Percentiles rank a stretch among this genome's conserved stretches.
phyloP scores from a whole-genome alignment of 1,140 invertebrate species.

The Drosophila seguyi region DNA sequence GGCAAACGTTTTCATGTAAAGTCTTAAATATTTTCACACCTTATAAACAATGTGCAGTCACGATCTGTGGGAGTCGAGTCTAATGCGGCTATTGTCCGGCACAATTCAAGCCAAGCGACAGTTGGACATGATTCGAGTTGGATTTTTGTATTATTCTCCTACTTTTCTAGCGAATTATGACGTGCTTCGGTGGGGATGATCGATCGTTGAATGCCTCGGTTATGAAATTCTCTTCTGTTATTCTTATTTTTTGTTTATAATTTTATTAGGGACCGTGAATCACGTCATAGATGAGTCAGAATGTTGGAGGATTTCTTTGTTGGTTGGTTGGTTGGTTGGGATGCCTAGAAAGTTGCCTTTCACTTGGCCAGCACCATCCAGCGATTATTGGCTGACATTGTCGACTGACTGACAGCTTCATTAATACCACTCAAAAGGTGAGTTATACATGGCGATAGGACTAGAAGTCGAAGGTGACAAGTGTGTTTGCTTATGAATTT shows the following conservation, averaged over 20 bases:
- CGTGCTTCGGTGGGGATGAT: slow-evolving; percentile 62
- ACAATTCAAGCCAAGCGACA: slow-evolving; percentile 71
- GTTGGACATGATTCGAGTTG: slow-evolving; percentile 56
- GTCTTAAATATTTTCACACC: slow-evolving; percentile 85
- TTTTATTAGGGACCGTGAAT: slow-evolving; percentile 23
- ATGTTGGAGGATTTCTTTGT: slow-evolving; percentile 25
- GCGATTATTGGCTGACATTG: slow-evolving; percentile 49
- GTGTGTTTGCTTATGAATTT: slow-evolving; percentile 77
- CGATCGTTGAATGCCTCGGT: slow-evolving; percentile 76
- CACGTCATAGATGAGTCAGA: slow-evolving; percentile 66
- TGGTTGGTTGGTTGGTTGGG: slow-evolving; percentile 3
- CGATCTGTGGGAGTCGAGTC: slow-evolving; percentile 56
- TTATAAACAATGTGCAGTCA: slow-evolving; percentile 84
- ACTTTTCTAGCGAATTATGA: slow-evolving; percentile 81
- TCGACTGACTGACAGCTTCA: slow-evolving; percentile 72
- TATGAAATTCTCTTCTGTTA: slow-evolving; percentile 40
- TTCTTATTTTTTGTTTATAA: background rate
- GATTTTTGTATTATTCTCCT: slow-evolving; percentile 36
- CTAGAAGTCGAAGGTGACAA: slow-evolving; percentile 73
- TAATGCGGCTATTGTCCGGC: slow-evolving; percentile 75
- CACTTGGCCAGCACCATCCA: slow-evolving; percentile 32
- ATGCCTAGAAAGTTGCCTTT: slow-evolving; percentile 49
- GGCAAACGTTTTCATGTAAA: slow-evolving; percentile 78
- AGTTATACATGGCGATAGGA: slow-evolving; percentile 45
- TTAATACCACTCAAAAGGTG: slow-evolving; percentile 63